These are phyloP conservation scores for Drosophila quinaria DNA, from an alignment of 2,888 invertebrate genomes.

Conservation along the genomic window DNA sequence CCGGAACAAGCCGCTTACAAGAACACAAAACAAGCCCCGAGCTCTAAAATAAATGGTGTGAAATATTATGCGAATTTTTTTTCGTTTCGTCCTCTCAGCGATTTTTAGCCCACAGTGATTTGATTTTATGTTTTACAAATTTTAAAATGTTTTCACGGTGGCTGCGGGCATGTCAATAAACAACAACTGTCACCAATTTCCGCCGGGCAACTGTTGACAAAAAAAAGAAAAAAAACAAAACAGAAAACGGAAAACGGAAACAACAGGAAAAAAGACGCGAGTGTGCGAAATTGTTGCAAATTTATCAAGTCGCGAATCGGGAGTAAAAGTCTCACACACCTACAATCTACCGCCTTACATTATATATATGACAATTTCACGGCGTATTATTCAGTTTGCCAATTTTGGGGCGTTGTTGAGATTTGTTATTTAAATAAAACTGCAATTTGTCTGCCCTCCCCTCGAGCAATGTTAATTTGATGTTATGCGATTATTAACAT, in stretches of 20 bases:
- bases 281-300: constrained; percentile 83
- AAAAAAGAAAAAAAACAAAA: constrained; percentile 11
- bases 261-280: constrained; percentile 59
- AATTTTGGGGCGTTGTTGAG: constrained; percentile 58
- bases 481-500: constrained; percentile 69
- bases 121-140: constrained; percentile 82
- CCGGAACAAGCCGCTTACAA: constrained; percentile 65
- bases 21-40: constrained; percentile 44
- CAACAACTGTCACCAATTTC: constrained; percentile 84
- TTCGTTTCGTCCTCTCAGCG: constrained; percentile 7
- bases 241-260: constrained; percentile 13
- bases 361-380: constrained; percentile 79
- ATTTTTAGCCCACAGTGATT: constrained; percentile 44
- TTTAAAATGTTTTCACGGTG: constrained; percentile 85
- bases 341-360: background rate
- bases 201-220: constrained; percentile 54
- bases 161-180: constrained; percentile 83
- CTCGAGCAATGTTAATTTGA: constrained; percentile 66
- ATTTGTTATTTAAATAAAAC: constrained; percentile 84
- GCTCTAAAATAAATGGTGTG: constrained; percentile 73
- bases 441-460: constrained; percentile 74
- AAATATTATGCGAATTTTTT: constrained; percentile 80
- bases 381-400: constrained; percentile 81
- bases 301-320: constrained; percentile 82
- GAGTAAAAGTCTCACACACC: constrained; percentile 10